phyloP scores from a whole-genome alignment of 2,113 vertebrate species.

The Gorsachius goisagi region DNA sequence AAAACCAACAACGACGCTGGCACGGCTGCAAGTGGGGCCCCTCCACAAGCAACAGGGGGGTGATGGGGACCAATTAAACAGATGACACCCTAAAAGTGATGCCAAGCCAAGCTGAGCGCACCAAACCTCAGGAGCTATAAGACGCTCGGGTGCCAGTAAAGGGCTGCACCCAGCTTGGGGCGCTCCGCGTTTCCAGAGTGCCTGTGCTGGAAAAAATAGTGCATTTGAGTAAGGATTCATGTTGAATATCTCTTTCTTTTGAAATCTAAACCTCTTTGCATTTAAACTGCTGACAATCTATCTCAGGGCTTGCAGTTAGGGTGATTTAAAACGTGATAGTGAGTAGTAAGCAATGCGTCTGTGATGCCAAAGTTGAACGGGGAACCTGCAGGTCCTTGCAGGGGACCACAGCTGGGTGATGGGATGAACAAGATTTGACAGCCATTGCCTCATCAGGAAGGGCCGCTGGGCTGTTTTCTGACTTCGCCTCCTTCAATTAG shows the following conservation, averaged over 20 bases:
- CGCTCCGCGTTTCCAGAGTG: background rate
- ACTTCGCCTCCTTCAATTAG: background rate
- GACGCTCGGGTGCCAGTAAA: accelerated
- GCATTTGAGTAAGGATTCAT: background rate
- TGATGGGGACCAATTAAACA: background rate
- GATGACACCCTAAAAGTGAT: background rate
- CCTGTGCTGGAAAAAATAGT: background rate
- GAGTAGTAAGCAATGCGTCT: background rate
- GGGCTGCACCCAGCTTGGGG: background rate
- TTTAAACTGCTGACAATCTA: background rate
- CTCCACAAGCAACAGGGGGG: accelerated
- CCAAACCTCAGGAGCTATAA: accelerated
- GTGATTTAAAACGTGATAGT: background rate
- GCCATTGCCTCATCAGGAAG: accelerated
- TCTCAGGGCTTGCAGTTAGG: background rate
- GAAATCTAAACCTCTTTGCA: background rate
- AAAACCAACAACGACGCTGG: background rate
- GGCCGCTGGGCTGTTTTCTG: accelerated
- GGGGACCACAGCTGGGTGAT: background rate
- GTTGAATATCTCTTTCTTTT: background rate
- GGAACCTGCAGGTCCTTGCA: background rate
- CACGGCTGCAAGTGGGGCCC: background rate
- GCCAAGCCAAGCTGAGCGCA: background rate
- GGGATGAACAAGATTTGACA: background rate
- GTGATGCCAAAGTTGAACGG: accelerated